These are phyloP conservation scores for Sigmodon hispidus DNA, from an alignment of 2,113 vertebrate species.

Conservation along the genomic window DNA sequence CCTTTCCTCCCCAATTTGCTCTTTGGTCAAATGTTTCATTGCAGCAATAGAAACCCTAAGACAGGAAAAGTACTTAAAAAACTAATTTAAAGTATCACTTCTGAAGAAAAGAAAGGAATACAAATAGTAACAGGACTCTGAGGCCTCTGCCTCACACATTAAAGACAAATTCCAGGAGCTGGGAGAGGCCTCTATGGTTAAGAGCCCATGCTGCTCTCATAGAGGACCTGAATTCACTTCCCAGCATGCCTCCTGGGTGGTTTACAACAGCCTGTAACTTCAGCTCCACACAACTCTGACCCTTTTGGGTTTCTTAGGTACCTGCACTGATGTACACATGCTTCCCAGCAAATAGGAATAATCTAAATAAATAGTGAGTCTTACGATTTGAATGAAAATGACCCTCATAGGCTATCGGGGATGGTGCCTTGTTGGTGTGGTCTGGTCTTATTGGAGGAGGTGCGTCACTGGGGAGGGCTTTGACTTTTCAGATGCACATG, in stretches of 20 bases:
- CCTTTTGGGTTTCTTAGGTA: neutral
- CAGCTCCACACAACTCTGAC: neutral
- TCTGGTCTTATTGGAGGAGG: neutral
- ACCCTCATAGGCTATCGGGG: neutral
- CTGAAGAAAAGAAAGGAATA: conserved; percentile 15
- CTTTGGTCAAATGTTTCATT: neutral
- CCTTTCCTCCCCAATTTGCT: neutral
- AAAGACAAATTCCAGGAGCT: conserved; percentile 42
- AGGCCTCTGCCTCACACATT: conserved; percentile 51
- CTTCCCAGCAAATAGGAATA: neutral
- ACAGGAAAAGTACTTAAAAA: neutral
- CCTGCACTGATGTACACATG: neutral
- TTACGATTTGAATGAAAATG: neutral
- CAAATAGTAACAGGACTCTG: neutral
- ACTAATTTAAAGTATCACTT: conserved; percentile 36
- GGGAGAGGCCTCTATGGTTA: neutral
- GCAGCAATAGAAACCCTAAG: neutral
- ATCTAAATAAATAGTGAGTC: neutral
- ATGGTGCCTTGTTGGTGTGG: neutral
- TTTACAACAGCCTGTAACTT: neutral
- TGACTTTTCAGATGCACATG: neutral
- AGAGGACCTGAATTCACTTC: neutral
- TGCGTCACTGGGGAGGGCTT: neutral
- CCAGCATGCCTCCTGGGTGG: neutral
- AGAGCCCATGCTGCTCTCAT: neutral